Conservation (phyloP, 2,888 invertebrate genomes). For the Xestia rhomboidea region DNA sequence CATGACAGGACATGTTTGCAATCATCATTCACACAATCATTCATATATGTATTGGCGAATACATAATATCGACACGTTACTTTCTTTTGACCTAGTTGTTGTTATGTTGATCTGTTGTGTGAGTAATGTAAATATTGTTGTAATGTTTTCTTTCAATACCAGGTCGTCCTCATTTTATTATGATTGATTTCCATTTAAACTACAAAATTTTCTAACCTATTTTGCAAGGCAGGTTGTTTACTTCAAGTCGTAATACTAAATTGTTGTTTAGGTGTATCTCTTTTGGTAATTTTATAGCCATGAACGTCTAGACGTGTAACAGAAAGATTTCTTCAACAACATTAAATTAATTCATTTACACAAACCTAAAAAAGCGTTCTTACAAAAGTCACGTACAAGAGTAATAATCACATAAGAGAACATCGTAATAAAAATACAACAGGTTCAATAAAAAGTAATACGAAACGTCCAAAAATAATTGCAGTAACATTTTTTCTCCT, state of each 20-base stretch:
- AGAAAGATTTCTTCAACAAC: constrained; percentile 12
- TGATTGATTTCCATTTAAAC: constrained; percentile 41
- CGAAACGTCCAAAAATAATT: constrained; percentile 68
- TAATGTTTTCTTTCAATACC: constrained; percentile 39
- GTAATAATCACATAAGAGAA: constrained; percentile 46
- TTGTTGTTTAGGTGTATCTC: constrained; percentile 11
- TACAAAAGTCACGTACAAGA: constrained; percentile 44
- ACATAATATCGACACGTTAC: constrained; percentile 62
- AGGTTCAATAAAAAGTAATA: constrained; percentile 65
- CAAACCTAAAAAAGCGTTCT: constrained; percentile 22
- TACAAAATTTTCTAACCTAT: constrained; percentile 27
- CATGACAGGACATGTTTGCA: constrained; percentile 65
- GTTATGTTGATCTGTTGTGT: constrained; percentile 20
- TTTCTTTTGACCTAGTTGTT: constrained; percentile 73
- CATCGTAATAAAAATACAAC: constrained; percentile 63
- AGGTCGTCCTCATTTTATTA: constrained; percentile 35
- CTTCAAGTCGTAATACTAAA: constrained; percentile 22
- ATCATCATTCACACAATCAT: constrained; percentile 60
- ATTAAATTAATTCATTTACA: constrained; percentile 37
- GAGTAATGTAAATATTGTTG: constrained; percentile 48
- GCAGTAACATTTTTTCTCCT: constrained; percentile 51
- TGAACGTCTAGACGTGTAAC: not conserved
- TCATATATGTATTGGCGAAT: constrained; percentile 58
- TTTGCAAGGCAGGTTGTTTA: constrained; percentile 16
- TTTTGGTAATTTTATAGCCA: constrained; percentile 12